Conservation (phyloP, 2,113 vertebrate genomes). For the Sitta europaea region DNA sequence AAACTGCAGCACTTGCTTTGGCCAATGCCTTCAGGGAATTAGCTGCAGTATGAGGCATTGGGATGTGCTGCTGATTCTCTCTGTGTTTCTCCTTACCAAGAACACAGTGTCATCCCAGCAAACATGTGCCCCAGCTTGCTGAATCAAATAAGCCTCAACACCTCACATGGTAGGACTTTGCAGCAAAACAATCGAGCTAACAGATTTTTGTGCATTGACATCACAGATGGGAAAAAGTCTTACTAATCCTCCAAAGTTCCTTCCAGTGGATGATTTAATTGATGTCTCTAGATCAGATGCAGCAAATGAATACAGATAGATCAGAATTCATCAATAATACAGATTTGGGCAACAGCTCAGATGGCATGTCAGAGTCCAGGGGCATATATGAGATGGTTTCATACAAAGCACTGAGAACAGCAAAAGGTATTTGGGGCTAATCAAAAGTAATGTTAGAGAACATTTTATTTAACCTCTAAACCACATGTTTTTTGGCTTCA, state of each 20-base stretch:
- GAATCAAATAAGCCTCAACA: not conserved
- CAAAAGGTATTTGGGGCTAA: not conserved
- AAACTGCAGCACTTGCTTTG: not conserved
- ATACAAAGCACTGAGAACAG: not conserved
- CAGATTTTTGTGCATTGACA: conserved; percentile 27
- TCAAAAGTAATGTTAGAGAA: not conserved
- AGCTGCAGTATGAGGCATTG: not conserved
- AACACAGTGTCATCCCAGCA: not conserved
- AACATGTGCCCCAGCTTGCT: not conserved
- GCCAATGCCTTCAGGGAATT: not conserved
- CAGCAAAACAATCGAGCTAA: not conserved
- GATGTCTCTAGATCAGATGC: not conserved
- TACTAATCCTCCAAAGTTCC: not conserved
- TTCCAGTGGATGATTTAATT: conserved; percentile 32
- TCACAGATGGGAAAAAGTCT: conserved; percentile 33
- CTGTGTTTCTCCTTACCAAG: not conserved
- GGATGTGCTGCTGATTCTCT: not conserved
- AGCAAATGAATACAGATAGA: not conserved
- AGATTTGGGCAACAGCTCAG: not conserved
- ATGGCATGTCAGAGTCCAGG: not conserved
- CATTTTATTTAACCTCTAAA: not conserved
- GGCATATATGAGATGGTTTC: not conserved
- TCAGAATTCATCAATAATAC: not conserved
- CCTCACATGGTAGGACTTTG: not conserved
- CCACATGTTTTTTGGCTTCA: not conserved